These are phyloP conservation scores for Acrocephalus kingi DNA, from an alignment of 2,113 vertebrate genomes.

Conservation along the genomic window DNA sequence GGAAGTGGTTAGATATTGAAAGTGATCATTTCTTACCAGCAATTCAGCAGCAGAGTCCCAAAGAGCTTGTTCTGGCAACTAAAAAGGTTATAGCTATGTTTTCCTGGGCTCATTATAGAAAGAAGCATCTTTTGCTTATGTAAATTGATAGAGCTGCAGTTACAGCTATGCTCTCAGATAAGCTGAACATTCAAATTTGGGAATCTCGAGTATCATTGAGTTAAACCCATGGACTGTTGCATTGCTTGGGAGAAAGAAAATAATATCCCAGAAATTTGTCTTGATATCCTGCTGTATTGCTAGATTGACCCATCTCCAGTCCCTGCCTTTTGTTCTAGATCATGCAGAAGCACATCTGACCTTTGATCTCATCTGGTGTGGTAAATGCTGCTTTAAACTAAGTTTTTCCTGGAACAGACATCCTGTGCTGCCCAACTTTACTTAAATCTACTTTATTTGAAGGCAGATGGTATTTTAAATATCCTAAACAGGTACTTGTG, in stretches of 20 bases:
- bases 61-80: not conserved
- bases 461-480: not conserved
- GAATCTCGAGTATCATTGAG: not conserved
- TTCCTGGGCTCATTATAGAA: not conserved
- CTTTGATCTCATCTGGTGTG: not conserved
- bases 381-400: not conserved
- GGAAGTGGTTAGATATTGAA: not conserved
- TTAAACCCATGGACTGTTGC: not conserved
- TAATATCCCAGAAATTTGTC: not conserved
- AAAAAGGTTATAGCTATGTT: fast-evolving
- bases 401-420: not conserved
- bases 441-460: not conserved
- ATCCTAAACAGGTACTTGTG: not conserved
- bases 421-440: not conserved
- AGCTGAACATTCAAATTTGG: not conserved
- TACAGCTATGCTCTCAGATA: not conserved
- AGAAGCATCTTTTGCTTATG: not conserved
- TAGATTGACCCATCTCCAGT: not conserved
- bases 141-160: not conserved
- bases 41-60: not conserved
- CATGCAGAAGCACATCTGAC: not conserved
- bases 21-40: not conserved
- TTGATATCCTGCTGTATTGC: not conserved
- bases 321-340: not conserved
- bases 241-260: not conserved